These are phyloP conservation scores for Chinchilla lanigera DNA, from an alignment of 2,113 vertebrate species.

Conservation along the genomic window DNA sequence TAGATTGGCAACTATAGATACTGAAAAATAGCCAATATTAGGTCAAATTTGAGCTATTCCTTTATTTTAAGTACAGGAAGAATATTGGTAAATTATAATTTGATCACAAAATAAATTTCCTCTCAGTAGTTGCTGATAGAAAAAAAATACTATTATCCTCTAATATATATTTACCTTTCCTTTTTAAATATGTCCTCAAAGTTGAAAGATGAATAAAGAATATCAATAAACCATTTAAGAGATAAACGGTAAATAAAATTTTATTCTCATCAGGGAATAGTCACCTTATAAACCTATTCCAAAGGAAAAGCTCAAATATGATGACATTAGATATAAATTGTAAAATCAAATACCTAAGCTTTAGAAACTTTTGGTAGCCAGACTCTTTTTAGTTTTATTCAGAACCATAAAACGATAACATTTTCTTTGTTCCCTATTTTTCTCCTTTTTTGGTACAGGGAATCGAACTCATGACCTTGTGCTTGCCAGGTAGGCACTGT, in stretches of 20 bases:
- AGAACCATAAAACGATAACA: neutral
- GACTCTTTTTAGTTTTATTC: neutral
- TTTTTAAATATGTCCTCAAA: constrained; percentile 29
- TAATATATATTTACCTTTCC: constrained; percentile 20
- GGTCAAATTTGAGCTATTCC: neutral
- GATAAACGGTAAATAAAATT: constrained; percentile 40
- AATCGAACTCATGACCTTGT: no score
- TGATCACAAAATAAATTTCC: neutral
- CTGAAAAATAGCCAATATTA: neutral
- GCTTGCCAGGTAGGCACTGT: no score
- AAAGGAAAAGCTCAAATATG: neutral
- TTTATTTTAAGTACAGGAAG: constrained; percentile 12
- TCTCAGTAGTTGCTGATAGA: neutral
- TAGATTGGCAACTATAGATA: neutral
- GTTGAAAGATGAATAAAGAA: neutral
- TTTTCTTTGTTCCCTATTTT: constrained; percentile 4
- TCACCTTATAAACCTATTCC: constrained; percentile 7
- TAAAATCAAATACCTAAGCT: constrained; percentile 10
- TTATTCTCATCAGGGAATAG: constrained; percentile 26
- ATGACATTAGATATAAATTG: neutral
- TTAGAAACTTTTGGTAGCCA: neutral
- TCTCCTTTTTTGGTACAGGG: neutral
- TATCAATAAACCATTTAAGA: constrained; percentile 20
- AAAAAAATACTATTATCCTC: neutral
- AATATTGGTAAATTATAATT: neutral